These are phyloP conservation scores for Axinella damicornis DNA, from an alignment of 37 sponge, comb jelly and placozoan species.

Conservation along the genomic window DNA sequence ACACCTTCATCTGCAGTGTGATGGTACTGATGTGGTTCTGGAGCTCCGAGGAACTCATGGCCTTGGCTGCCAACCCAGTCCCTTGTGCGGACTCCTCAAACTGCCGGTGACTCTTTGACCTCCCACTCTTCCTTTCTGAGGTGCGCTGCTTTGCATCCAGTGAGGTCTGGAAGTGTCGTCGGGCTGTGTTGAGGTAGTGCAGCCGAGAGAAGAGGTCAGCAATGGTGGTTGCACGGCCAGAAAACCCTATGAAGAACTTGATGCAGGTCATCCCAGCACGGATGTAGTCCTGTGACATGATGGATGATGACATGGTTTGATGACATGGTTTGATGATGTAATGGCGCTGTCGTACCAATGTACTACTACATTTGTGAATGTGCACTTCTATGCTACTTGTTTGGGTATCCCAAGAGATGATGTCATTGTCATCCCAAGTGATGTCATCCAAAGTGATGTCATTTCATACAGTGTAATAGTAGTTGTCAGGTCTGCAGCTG, in stretches of 20 bases:
- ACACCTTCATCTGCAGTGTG: conserved; percentile 60
- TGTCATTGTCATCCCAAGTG: too few species aligned
- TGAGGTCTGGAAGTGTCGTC: conserved; percentile 63
- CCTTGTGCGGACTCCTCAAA: neutral
- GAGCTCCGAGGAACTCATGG: conserved; percentile 44
- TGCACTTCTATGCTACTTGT: too few species aligned
- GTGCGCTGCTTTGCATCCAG: conserved; percentile 15
- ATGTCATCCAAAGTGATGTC: too few species aligned
- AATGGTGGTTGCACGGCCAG: conserved; percentile 60
- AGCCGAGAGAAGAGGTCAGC: conserved; percentile 61
- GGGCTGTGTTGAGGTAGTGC: conserved; percentile 66
- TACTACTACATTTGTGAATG: too few species aligned
- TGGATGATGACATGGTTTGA: neutral
- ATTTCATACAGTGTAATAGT: too few species aligned
- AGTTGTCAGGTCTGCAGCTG: too few species aligned
- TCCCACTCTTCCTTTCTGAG: neutral
- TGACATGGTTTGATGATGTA: too few species aligned
- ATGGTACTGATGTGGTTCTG: conserved; percentile 61
- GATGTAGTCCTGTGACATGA: conserved; percentile 71
- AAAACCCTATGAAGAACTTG: conserved; percentile 87
- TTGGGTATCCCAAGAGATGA: too few species aligned
- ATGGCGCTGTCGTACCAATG: too few species aligned
- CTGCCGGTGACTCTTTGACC: neutral
- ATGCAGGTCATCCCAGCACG: conserved; percentile 88
- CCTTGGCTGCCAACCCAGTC: conserved; percentile 7